Evolutionary conservation across 2,888 invertebrate species (phyloP), one percentile per base, ranked within the genome.

Genomic region (Hartigia nigra): DNA sequence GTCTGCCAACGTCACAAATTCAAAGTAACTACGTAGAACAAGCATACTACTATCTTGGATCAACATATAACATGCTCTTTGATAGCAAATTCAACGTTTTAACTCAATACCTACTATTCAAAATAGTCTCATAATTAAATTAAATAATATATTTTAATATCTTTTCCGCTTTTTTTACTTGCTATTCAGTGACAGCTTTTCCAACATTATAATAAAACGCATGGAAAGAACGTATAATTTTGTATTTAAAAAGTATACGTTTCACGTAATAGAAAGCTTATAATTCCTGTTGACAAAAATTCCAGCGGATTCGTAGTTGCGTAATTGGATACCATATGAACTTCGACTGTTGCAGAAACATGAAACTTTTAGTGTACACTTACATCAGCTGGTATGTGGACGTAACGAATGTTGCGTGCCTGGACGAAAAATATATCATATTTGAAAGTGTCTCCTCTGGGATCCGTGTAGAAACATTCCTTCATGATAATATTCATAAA

Each of bases 401-500:
- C 93, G 88, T 94, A 94, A 88, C 95, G 93, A 79, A 96, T 94
- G 86, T 94, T 95, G 83, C 95, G 93, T 34, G 93, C 93, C 78
- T 94, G 94, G 34, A 96, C 88, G 90, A 94, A 95, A 83, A 95
- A 93, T 84, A 93, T 92, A 70, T 95, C 93, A 90, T 94, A 95
- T n/a, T 89, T 87, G 86, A 92, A 94, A 88, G 93, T 93, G 87
- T 93, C 92, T 78, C 94, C 95, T 91, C 93, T 92, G 3, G 94
- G 92, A 90, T 95, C 94, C 86, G 94, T 94, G 88, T 94, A 95
- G 32, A 95, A 90, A 79, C 93, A 94, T 89, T 95, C 93, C 83
- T 91, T 91, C 91, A 96, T 92, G 81, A 94, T 93, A 77, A 95
- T 91, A 86, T 96, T 96, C 95, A 96, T 95, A 85, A 87, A 94